Evolutionary conservation across 2,797 vertebrate genomes (phyloP).

Genomic region (Emys orbicularis): DNA sequence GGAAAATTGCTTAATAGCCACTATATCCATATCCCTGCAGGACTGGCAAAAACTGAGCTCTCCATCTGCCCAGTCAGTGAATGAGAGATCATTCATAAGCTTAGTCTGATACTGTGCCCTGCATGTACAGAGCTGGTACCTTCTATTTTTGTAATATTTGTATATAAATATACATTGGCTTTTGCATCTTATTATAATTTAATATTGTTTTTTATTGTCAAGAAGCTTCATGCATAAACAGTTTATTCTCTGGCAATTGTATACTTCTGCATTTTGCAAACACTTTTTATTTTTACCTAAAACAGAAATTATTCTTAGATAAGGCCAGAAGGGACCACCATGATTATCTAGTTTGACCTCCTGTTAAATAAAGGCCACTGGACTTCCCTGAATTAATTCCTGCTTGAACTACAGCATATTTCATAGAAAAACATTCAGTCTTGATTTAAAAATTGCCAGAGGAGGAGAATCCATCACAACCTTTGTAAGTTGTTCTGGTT

Average conservation of each 20-base stretch:
- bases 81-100: not conserved
- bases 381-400: not conserved
- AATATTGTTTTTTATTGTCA: not conserved
- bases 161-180: not conserved
- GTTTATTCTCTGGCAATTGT: not conserved
- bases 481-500: not conserved
- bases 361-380: not conserved
- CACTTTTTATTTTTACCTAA: not conserved
- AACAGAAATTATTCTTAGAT: not conserved
- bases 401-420: not conserved
- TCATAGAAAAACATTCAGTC: too few relatives aligned
- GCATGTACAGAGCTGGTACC: not conserved
- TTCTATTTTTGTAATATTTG: not conserved
- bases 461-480: not conserved
- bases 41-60: not conserved
- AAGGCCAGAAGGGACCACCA: not conserved
- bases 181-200: not conserved
- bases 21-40: not conserved
- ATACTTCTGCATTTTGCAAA: not conserved
- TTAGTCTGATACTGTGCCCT: too few relatives aligned
- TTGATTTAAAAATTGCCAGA: not conserved
- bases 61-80: not conserved
- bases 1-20: not conserved
- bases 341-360: not conserved
- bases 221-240: not conserved